These are phyloP conservation scores for Adelges cooleyi DNA, from an alignment of 1,140 invertebrate species.

Conservation along the genomic window DNA sequence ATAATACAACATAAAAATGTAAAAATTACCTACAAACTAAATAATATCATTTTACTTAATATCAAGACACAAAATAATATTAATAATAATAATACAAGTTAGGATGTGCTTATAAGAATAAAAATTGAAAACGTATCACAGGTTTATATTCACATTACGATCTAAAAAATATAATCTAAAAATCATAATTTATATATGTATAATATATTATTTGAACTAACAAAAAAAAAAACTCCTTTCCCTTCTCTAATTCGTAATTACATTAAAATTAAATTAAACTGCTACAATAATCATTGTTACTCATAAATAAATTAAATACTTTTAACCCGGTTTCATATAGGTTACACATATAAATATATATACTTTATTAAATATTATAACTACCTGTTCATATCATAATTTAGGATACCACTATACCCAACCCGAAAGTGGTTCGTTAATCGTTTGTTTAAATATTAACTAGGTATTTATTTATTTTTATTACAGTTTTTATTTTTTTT, in stretches of 20 bases:
- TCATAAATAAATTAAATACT: too few relatives aligned
- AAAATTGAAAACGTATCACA: conserved; percentile 22
- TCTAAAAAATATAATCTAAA: too few relatives aligned
- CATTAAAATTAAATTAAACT: too few relatives aligned
- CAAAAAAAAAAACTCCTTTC: conserved; percentile 6
- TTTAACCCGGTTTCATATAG: too few relatives aligned
- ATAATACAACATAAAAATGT: conserved; percentile 20
- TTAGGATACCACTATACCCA: conserved; percentile 16
- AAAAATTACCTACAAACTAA: conserved; percentile 25
- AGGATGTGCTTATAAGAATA: conserved; percentile 19
- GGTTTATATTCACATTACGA: conserved; percentile 6
- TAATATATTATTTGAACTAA: background rate
- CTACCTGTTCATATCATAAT: background rate
- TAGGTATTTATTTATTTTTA: too few relatives aligned
- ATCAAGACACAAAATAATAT: conserved; percentile 3
- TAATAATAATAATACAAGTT: conserved; percentile 23
- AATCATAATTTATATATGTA: too few relatives aligned
- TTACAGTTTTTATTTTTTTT: too few relatives aligned
- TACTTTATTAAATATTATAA: background rate
- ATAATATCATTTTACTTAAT: conserved; percentile 23
- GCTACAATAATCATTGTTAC: too few relatives aligned
- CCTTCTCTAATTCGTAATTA: background rate
- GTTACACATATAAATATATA: background rate
- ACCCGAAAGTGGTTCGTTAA: background rate
- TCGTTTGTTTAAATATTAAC: background rate